A percentile compares a stretch with the other conserved stretches of the same genome.
These are phyloP conservation scores for Shinisaurus crocodilurus DNA, from an alignment of 2,113 vertebrate species.

Conservation along the genomic window DNA sequence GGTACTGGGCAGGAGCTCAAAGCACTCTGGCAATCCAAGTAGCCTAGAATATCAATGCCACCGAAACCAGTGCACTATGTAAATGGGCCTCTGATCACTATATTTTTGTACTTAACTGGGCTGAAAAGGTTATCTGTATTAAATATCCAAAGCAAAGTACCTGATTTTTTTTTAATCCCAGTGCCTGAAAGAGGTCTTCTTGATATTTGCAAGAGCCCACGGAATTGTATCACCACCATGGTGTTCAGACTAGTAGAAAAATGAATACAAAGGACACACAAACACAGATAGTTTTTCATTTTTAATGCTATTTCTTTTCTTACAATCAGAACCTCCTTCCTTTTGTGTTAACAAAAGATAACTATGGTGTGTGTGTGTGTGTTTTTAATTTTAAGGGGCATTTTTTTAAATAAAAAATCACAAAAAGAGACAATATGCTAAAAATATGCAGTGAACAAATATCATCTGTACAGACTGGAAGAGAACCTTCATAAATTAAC, in stretches of 20 bases:
- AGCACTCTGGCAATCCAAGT: no score
- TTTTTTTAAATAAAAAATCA: slow-evolving; percentile 70
- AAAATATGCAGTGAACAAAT: slow-evolving; percentile 92
- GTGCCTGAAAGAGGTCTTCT: slow-evolving; percentile 42
- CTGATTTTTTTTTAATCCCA: slow-evolving; percentile 40
- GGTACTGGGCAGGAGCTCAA: not conserved
- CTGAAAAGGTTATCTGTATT: not conserved
- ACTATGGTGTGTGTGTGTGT: slow-evolving; percentile 50
- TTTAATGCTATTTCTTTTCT: slow-evolving; percentile 66
- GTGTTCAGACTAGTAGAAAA: slow-evolving; percentile 61
- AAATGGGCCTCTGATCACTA: not conserved
- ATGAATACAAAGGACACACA: slow-evolving; percentile 46
- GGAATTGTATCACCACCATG: slow-evolving; percentile 59
- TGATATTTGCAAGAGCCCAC: slow-evolving; percentile 34
- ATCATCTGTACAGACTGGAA: slow-evolving; percentile 99
- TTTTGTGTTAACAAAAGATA: slow-evolving; percentile 77
- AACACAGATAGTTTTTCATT: slow-evolving; percentile 63
- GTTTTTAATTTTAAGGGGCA: slow-evolving; percentile 69
- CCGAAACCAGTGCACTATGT: not conserved
- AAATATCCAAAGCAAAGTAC: slow-evolving; percentile 18
- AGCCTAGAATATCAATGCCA: not conserved
- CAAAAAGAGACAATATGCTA: slow-evolving; percentile 90
- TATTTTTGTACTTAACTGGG: not conserved
- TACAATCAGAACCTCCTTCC: slow-evolving; percentile 73
- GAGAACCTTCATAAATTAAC: slow-evolving; percentile 99